These are phyloP conservation scores for Phylloscopus trochilus DNA, from an alignment of 2,113 vertebrate genomes.

Conservation along the genomic window DNA sequence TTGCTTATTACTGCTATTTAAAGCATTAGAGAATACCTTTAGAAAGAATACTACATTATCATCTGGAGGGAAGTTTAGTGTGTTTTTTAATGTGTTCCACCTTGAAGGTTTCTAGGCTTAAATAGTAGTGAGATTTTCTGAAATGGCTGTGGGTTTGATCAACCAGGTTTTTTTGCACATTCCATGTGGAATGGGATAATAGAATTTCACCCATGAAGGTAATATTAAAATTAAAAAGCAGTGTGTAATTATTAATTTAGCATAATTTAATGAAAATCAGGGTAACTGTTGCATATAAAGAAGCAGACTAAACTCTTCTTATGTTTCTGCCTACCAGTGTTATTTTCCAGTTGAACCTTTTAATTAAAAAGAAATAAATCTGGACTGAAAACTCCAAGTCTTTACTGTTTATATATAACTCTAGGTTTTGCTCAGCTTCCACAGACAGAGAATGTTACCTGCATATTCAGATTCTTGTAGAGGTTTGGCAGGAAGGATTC, in stretches of 20 bases:
- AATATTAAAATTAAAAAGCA: background rate
- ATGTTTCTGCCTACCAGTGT: background rate
- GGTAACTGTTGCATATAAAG: background rate
- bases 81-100: background rate
- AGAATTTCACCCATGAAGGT: background rate
- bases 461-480: constrained; percentile 70
- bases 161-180: background rate
- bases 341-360: background rate
- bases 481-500: constrained; percentile 66
- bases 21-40: background rate
- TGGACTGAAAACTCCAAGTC: background rate
- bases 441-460: constrained; percentile 43
- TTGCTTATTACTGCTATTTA: background rate
- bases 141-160: background rate
- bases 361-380: background rate
- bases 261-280: background rate
- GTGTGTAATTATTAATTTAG: background rate
- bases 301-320: background rate
- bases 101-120: background rate
- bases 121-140: background rate
- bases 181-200: background rate
- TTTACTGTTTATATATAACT: background rate
- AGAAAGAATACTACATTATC: background rate
- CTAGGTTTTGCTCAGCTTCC: background rate
- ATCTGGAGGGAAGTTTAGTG: background rate